Evolutionary conservation across 2,113 vertebrate genomes (phyloP).

Genomic region (Bubalus kerabau): DNA sequence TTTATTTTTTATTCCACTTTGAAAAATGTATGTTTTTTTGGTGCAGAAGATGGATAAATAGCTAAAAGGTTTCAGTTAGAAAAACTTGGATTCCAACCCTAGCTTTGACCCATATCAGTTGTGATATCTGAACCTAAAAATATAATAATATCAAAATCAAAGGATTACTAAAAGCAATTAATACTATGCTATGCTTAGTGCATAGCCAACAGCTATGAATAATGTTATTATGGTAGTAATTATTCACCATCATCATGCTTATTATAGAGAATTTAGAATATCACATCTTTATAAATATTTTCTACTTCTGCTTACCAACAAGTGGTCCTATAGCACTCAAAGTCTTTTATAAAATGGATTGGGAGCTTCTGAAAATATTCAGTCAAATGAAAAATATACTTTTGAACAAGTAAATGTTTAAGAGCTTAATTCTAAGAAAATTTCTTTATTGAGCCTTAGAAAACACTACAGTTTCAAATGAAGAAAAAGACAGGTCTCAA

Average conservation of each 20-base stretch:
- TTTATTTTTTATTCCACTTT: neutral
- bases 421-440: neutral
- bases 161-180: neutral
- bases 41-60: neutral
- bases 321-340: neutral
- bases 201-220: neutral
- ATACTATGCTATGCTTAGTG: neutral
- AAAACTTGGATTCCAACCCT: neutral
- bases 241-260: neutral
- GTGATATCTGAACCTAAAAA: neutral
- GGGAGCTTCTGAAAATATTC: neutral
- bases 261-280: neutral
- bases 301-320: neutral
- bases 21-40: neutral
- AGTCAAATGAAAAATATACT: neutral
- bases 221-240: neutral
- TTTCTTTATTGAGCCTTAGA: neutral
- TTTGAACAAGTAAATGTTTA: neutral
- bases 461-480: neutral
- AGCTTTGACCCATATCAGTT: neutral
- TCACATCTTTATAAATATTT: neutral
- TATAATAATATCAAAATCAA: neutral
- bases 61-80: neutral
- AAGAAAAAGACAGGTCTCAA: neutral
- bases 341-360: neutral